phyloP scores from a whole-genome alignment of 2,888 invertebrate species.

The Psylliodes chrysocephalus region DNA sequence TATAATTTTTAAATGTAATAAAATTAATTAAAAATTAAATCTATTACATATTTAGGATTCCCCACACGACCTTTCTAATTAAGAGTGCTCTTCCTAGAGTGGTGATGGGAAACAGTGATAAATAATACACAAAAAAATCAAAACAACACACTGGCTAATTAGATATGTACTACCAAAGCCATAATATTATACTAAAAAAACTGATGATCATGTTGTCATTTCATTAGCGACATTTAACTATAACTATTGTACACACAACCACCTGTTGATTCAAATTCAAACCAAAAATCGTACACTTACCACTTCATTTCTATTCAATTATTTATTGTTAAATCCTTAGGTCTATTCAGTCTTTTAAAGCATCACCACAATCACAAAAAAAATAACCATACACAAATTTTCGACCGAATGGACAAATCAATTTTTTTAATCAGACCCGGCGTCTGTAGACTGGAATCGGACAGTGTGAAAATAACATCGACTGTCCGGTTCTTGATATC shows the following conservation, averaged over 20 bases:
- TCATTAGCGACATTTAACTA: too few relatives aligned
- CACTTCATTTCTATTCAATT: slow-evolving; percentile 30
- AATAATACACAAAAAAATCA: too few relatives aligned
- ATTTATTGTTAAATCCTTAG: slow-evolving; percentile 9
- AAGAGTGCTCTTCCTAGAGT: too few relatives aligned
- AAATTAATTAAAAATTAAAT: too few relatives aligned
- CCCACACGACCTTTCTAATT: too few relatives aligned
- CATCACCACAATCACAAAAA: slow-evolving; percentile 13
- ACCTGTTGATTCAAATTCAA: slow-evolving; percentile 25
- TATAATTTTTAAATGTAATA: too few relatives aligned
- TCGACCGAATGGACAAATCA: slow-evolving; percentile 3
- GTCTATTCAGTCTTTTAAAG: background rate
- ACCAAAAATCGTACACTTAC: slow-evolving; percentile 27
- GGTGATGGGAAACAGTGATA: too few relatives aligned
- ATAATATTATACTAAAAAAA: too few relatives aligned
- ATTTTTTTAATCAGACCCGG: slow-evolving; percentile 37
- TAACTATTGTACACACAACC: background rate
- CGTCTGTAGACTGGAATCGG: slow-evolving; percentile 33
- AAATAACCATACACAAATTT: background rate
- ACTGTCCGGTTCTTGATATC: slow-evolving; percentile 31
- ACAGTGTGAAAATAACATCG: slow-evolving; percentile 40
- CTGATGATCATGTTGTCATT: too few relatives aligned
- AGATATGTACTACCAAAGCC: too few relatives aligned
- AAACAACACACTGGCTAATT: too few relatives aligned
- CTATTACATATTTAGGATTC: too few relatives aligned